These are phyloP conservation scores for Drosophila fuyamai DNA, from an alignment of 1,140 invertebrate species.

Conservation along the genomic window DNA sequence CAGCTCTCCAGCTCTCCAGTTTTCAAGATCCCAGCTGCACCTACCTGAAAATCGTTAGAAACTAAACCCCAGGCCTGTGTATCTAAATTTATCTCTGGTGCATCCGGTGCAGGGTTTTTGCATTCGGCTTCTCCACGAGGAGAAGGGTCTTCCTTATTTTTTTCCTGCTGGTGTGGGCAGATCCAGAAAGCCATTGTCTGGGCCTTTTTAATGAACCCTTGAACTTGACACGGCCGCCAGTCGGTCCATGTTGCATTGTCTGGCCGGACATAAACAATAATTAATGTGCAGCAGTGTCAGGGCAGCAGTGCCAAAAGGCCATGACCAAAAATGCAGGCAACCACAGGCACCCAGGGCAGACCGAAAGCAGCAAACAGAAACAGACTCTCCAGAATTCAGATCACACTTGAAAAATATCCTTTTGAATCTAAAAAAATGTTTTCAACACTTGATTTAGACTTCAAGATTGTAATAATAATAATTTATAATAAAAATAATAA, in stretches of 20 bases:
- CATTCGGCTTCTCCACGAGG: conserved; percentile 16
- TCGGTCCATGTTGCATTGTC: conserved; percentile 65
- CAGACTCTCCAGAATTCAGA: not conserved
- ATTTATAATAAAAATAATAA: too few relatives aligned
- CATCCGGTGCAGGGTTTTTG: conserved; percentile 55
- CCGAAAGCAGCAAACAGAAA: conserved; percentile 16
- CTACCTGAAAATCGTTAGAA: conserved; percentile 44
- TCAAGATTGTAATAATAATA: too few relatives aligned
- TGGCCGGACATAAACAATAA: conserved; percentile 71
- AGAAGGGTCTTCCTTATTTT: conserved; percentile 4
- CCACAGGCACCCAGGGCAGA: conserved; percentile 8
- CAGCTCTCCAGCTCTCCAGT: not conserved
- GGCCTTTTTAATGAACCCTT: conserved; percentile 71
- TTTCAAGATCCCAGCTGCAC: conserved; percentile 19
- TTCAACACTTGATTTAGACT: not conserved
- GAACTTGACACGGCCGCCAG: conserved; percentile 76
- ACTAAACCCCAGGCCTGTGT: conserved; percentile 25
- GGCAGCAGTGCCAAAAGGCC: conserved; percentile 66
- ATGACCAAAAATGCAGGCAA: conserved; percentile 54
- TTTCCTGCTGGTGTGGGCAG: conserved; percentile 29
- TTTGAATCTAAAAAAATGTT: too few relatives aligned
- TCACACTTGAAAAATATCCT: conserved; percentile 6
- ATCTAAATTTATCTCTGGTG: conserved; percentile 49
- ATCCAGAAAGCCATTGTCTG: conserved; percentile 35
- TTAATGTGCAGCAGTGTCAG: conserved; percentile 65